Evolutionary conservation across 2,113 vertebrate genomes (phyloP).

Genomic region (Brachypodius melanocephalos): DNA sequence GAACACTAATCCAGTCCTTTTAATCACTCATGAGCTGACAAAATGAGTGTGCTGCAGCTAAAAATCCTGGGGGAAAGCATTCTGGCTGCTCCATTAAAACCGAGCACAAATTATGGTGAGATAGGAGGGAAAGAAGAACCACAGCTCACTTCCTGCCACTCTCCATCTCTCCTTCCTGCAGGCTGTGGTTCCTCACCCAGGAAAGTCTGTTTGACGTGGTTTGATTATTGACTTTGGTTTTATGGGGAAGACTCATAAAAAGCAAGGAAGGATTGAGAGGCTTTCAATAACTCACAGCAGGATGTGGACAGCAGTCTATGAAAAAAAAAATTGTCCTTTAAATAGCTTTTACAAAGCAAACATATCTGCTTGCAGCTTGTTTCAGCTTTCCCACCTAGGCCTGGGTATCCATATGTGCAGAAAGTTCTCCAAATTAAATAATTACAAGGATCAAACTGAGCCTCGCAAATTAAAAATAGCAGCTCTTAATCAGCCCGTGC

Average conservation of each 20-base stretch:
- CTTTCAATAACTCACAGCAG: neutral
- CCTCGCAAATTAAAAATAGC: neutral
- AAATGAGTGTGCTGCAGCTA: neutral
- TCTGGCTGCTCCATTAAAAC: neutral
- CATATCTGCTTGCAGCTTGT: neutral
- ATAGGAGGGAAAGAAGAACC: accelerated
- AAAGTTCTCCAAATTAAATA: neutral
- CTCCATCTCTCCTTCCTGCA: neutral
- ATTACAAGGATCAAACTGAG: neutral
- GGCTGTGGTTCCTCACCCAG: neutral
- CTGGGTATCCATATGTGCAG: neutral
- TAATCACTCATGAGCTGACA: neutral
- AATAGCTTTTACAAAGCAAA: neutral
- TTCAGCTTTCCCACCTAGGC: neutral
- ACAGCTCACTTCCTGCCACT: neutral
- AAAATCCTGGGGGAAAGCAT: neutral
- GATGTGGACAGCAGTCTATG: neutral
- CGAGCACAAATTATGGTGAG: neutral
- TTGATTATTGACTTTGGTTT: neutral
- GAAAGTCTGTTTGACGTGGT: neutral
- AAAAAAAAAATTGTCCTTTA: neutral
- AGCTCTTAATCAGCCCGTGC: neutral
- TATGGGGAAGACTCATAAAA: neutral
- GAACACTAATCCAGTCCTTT: neutral
- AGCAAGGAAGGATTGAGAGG: neutral